phyloP scores from a whole-genome alignment of 2,797 vertebrate species.

The Rhadinocentrus ornatus region DNA sequence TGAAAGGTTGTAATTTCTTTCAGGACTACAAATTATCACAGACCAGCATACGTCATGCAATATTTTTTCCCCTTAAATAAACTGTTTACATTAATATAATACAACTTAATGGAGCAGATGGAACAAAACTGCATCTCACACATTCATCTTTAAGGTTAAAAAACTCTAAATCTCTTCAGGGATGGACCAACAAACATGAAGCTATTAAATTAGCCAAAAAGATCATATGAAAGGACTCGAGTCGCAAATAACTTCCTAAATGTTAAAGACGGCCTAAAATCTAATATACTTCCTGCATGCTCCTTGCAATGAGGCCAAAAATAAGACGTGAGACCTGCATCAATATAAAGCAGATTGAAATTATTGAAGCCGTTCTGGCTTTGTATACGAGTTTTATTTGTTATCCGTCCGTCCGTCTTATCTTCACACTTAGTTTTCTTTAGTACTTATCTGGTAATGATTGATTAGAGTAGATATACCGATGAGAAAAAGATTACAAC shows the following conservation, averaged over 20 bases:
- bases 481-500: background rate
- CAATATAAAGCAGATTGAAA: background rate
- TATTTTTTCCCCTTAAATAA: background rate
- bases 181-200: constrained; percentile 43
- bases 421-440: too few relatives aligned
- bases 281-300: constrained; percentile 20
- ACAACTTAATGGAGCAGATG: background rate
- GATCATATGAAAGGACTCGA: constrained; percentile 30
- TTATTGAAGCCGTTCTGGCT: too few relatives aligned
- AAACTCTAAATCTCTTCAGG: constrained; percentile 29
- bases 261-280: constrained; percentile 41
- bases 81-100: background rate
- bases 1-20: too few relatives aligned
- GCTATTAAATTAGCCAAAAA: constrained; percentile 39
- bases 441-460: background rate
- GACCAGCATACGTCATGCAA: background rate
- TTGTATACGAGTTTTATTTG: too few relatives aligned
- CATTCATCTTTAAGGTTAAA: constrained; percentile 27
- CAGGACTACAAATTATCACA: background rate
- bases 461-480: background rate
- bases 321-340: constrained; percentile 21
- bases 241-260: constrained; percentile 42
- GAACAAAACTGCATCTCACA: background rate
- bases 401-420: too few relatives aligned
- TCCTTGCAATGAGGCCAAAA: constrained; percentile 38